These are phyloP conservation scores for Cebidichthys violaceus DNA, from an alignment of 2,113 vertebrate genomes.

Conservation along the genomic window DNA sequence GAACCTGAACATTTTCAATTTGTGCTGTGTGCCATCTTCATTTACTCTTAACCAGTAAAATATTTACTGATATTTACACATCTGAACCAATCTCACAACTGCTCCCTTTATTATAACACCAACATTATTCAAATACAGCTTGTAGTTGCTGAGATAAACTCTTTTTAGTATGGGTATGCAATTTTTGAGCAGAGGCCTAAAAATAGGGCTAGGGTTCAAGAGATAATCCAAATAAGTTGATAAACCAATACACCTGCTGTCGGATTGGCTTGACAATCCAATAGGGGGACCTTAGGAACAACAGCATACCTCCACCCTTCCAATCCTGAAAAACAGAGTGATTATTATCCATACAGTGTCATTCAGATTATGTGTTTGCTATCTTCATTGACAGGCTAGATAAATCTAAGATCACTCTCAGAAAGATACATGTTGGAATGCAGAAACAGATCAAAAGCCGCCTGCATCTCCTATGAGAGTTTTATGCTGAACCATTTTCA, in stretches of 20 bases:
- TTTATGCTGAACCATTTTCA: constrained; percentile 29
- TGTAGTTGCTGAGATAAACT: too few relatives aligned
- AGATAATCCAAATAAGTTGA: not conserved
- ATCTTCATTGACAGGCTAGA: not conserved
- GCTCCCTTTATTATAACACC: too few relatives aligned
- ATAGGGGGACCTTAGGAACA: not conserved
- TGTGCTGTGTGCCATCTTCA: too few relatives aligned
- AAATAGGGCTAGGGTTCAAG: too few relatives aligned
- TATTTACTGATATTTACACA: too few relatives aligned
- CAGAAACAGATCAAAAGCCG: constrained; percentile 31
- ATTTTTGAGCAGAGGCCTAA: too few relatives aligned
- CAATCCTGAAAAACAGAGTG: not conserved
- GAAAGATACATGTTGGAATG: not conserved
- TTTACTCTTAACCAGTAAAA: too few relatives aligned
- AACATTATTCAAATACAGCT: too few relatives aligned
- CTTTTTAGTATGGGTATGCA: too few relatives aligned
- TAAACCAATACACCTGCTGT: not conserved
- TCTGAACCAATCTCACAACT: too few relatives aligned
- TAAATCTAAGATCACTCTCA: not conserved
- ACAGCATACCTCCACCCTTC: not conserved
- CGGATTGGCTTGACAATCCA: not conserved
- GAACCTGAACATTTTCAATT: too few relatives aligned
- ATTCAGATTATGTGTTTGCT: not conserved
- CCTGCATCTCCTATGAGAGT: constrained; percentile 17
- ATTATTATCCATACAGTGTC: not conserved